These are phyloP conservation scores for Apocrypta bakeri DNA, from an alignment of 1,140 invertebrate species.

Conservation along the genomic window DNA sequence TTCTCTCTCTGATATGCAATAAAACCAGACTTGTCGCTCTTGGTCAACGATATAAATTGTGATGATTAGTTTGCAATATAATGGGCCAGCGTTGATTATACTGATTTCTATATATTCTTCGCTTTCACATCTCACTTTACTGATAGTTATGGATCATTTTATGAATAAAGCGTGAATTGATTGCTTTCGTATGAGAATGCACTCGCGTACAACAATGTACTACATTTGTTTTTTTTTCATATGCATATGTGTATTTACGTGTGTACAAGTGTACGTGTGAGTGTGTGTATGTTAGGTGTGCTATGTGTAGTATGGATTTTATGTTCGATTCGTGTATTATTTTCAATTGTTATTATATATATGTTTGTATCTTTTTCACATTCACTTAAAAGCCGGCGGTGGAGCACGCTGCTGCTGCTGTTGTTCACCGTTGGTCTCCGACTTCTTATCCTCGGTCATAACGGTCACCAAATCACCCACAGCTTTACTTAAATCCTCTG, in stretches of 20 bases:
- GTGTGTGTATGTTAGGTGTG: neutral
- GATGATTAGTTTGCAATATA: conserved; percentile 52
- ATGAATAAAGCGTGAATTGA: conserved; percentile 38
- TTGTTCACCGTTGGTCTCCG: conserved; percentile 69
- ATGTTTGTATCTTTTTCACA: conserved; percentile 53
- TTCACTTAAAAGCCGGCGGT: conserved; percentile 70
- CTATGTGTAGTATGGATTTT: neutral
- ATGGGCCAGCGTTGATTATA: conserved; percentile 20
- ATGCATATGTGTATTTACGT: neutral
- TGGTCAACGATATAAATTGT: conserved; percentile 62
- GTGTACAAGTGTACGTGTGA: neutral
- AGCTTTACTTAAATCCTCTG: conserved; percentile 88
- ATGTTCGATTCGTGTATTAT: conserved; percentile 11
- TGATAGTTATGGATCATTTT: conserved; percentile 14
- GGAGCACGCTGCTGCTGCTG: conserved; percentile 54
- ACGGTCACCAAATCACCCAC: conserved; percentile 90
- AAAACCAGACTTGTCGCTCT: conserved; percentile 69
- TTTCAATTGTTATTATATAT: conserved; percentile 46
- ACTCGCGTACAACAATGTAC: conserved; percentile 30
- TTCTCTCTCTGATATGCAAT: conserved; percentile 72
- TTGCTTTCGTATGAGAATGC: conserved; percentile 50
- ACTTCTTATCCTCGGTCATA: conserved; percentile 84
- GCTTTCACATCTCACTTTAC: conserved; percentile 41
- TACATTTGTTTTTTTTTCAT: neutral
- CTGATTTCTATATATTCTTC: conserved; percentile 17